phyloP scores from a whole-genome alignment of 2,113 vertebrate species.

The Saimiri boliviensis region DNA sequence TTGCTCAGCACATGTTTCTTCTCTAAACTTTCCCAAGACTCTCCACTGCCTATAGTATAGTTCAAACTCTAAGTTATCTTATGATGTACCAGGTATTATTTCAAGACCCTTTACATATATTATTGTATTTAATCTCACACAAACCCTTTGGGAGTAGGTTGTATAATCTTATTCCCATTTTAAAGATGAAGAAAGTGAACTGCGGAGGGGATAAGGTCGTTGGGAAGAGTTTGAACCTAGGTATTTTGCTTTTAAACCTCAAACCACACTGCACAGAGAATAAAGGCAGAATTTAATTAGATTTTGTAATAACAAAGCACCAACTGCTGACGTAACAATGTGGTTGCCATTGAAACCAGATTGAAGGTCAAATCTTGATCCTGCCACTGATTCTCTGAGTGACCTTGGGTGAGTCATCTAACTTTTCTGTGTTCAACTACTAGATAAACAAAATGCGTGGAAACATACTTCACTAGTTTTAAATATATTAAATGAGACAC shows the following conservation, averaged over 20 bases:
- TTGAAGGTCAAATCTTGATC: not conserved
- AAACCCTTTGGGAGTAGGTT: not conserved
- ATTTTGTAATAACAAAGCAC: not conserved
- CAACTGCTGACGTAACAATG: not conserved
- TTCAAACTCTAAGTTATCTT: not conserved
- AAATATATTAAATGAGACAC: not conserved
- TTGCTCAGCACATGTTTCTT: not conserved
- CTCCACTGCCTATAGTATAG: not conserved
- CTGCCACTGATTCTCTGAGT: not conserved
- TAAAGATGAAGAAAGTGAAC: not conserved
- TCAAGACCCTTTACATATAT: not conserved
- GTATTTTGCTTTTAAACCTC: not conserved
- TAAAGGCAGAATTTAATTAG: not conserved
- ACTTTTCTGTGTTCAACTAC: not conserved
- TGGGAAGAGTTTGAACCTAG: not conserved
- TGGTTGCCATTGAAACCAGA: not conserved
- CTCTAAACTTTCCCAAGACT: not conserved
- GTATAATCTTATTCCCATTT: not conserved
- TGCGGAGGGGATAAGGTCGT: not conserved
- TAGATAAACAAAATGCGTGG: constrained; percentile 1
- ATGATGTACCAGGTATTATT: not conserved
- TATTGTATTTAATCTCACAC: not conserved
- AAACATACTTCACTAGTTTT: not conserved
- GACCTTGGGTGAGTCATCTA: constrained; percentile 13
- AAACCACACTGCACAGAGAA: not conserved